phyloP scores from a whole-genome alignment of 2,888 invertebrate genomes.

The Rhamphomyia laevipes region DNA sequence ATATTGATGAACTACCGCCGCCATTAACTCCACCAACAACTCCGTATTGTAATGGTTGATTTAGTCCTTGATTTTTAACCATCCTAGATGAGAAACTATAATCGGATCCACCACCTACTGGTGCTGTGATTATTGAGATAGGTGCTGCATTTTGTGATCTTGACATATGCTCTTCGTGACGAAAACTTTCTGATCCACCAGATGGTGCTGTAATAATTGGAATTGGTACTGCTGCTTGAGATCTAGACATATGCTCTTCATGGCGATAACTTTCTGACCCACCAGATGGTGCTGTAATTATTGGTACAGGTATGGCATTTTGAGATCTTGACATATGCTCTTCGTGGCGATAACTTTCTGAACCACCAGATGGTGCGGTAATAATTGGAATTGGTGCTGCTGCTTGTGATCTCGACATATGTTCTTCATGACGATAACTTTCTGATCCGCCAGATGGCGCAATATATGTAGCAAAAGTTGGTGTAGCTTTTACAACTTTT shows the following conservation, averaged over 20 bases:
- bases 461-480: conserved; percentile 13
- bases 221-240: conserved; percentile 15
- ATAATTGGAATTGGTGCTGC: conserved; percentile 9
- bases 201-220: conserved; percentile 14
- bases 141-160: conserved; percentile 10
- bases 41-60: conserved; percentile 4
- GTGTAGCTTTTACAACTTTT: conserved; percentile 12
- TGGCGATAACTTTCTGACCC: conserved; percentile 26
- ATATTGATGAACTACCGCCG: conserved; percentile 10
- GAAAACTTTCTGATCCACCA: conserved; percentile 22
- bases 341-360: conserved; percentile 21
- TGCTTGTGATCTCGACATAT: conserved; percentile 8
- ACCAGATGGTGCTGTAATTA: conserved; percentile 18
- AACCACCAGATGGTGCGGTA: conserved; percentile 11
- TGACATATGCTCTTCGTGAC: conserved; percentile 20
- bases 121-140: conserved; percentile 6
- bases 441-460: conserved; percentile 19
- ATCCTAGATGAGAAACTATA: conserved; percentile 11
- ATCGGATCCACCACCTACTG: conserved; percentile 13
- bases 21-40: conserved; percentile 5
- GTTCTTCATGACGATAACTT: conserved; percentile 15
- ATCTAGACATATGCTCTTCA: conserved; percentile 13
- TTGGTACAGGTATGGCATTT: conserved; percentile 13
- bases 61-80: conserved; percentile 6
- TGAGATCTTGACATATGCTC: conserved; percentile 19